Conservation (phyloP, 2,888 invertebrate genomes). For the Drosophila colorata region DNA sequence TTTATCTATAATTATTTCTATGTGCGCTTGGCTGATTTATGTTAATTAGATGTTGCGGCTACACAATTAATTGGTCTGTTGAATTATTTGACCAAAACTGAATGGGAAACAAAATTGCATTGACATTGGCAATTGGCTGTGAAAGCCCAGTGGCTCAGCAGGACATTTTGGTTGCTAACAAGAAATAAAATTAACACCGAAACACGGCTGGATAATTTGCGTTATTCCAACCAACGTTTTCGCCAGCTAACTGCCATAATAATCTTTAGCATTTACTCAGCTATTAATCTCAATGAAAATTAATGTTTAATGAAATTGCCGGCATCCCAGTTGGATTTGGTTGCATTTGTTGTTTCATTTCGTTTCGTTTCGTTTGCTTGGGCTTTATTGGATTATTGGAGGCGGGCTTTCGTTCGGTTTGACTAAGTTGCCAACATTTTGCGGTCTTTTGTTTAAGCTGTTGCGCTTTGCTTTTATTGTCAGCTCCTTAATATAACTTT, state of each 20-base stretch:
- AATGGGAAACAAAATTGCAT: constrained; percentile 32
- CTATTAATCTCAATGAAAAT: constrained; percentile 82
- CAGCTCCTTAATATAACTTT: constrained; percentile 51
- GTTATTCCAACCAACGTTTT: constrained; percentile 25
- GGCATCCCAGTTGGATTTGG: constrained; percentile 38
- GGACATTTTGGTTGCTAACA: constrained; percentile 34
- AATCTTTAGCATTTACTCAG: constrained; percentile 77
- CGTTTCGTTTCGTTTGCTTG: not conserved
- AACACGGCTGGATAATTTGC: constrained; percentile 48
- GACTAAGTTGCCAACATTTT: constrained; percentile 41
- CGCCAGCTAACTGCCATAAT: constrained; percentile 56
- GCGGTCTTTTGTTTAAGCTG: constrained; percentile 61
- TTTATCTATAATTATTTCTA: constrained; percentile 32
- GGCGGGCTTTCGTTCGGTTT: constrained; percentile 15
- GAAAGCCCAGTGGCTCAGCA: constrained; percentile 26
- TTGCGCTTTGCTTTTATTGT: constrained; percentile 69
- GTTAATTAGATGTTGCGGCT: constrained; percentile 56
- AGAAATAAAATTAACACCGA: constrained; percentile 55
- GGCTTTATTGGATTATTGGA: constrained; percentile 29
- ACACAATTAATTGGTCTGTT: constrained; percentile 53
- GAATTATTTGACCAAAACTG: constrained; percentile 27
- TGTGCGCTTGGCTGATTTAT: constrained; percentile 64
- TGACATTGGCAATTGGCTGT: constrained; percentile 8
- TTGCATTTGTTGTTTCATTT: constrained; percentile 31
- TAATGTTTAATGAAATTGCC: constrained; percentile 71